These are phyloP conservation scores for Agrenia bidenticulata DNA, from an alignment of 2,888 invertebrate genomes.

Conservation along the genomic window DNA sequence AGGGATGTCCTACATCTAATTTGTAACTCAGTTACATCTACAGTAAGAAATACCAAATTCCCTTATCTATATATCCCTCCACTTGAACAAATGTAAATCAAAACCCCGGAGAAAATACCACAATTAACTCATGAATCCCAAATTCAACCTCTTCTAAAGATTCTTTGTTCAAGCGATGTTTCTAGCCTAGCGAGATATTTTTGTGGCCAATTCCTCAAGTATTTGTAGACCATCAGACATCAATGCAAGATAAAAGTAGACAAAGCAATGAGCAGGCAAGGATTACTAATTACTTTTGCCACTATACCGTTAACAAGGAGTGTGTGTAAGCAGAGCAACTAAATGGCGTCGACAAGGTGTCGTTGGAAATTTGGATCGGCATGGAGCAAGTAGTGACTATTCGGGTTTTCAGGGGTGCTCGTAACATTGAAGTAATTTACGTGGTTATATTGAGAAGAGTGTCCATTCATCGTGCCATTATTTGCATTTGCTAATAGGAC, in stretches of 20 bases:
- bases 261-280: constrained; percentile 4
- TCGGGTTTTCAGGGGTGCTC: constrained; percentile 40
- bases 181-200: no score
- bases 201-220: no score
- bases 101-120: no score
- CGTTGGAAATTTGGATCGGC: constrained; percentile 50
- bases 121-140: no score
- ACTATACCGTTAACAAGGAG: not conserved
- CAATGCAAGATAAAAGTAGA: not conserved
- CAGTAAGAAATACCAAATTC: no score
- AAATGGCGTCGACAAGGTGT: constrained; percentile 53
- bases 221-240: no score
- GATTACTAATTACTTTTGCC: not conserved
- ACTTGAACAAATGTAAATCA: no score
- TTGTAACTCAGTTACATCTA: no score
- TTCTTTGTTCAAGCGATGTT: no score
- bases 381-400: constrained; percentile 46
- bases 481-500: constrained; percentile 50
- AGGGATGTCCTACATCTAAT: no score
- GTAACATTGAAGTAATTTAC: constrained; percentile 53
- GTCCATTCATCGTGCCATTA: constrained; percentile 53
- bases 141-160: no score
- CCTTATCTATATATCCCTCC: no score
- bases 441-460: constrained; percentile 53
- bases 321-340: constrained; percentile 17